Percentiles rank a stretch among this genome's conserved stretches.
Evolutionary conservation across 2,888 invertebrate species (phyloP).

Genomic region (Polia nebulosa): DNA sequence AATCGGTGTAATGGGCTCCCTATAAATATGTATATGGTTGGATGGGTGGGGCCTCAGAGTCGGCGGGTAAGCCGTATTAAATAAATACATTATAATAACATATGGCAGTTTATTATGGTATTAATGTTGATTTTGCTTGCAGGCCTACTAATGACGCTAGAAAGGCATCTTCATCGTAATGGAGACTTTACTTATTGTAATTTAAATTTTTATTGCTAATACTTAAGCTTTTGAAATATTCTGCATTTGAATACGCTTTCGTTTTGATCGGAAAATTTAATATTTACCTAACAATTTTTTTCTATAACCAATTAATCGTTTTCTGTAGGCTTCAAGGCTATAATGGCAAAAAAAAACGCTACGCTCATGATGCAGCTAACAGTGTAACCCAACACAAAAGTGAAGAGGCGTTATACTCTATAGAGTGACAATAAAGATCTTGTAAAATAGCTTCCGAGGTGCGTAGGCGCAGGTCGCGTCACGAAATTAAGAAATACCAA

Average conservation of each 20-base stretch:
- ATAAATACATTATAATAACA: constrained; percentile 31
- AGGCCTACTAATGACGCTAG: constrained; percentile 13
- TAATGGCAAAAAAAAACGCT: not conserved
- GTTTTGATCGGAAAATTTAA: not conserved
- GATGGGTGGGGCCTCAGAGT: constrained; percentile 57
- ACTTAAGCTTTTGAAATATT: constrained; percentile 7
- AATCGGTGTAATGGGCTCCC: constrained; percentile 62
- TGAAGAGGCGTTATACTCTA: constrained; percentile 66
- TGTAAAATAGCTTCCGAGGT: constrained; percentile 76
- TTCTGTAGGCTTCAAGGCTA: not conserved
- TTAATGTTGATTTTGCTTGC: constrained; percentile 17
- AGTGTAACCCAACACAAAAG: constrained; percentile 47
- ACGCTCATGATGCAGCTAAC: constrained; percentile 23
- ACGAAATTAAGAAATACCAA: constrained; percentile 75
- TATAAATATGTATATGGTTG: constrained; percentile 68
- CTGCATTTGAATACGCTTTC: not conserved
- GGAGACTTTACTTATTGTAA: not conserved
- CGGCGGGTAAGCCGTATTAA: constrained; percentile 49
- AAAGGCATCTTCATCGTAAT: constrained; percentile 9
- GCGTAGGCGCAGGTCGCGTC: constrained; percentile 70
- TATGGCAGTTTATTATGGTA: constrained; percentile 5
- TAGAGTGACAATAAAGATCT: constrained; percentile 79
- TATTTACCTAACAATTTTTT: not conserved
- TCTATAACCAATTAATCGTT: not conserved
- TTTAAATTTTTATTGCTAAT: constrained; percentile 4